phyloP scores from a whole-genome alignment of 2,113 vertebrate genomes.

The Agelaius phoeniceus region DNA sequence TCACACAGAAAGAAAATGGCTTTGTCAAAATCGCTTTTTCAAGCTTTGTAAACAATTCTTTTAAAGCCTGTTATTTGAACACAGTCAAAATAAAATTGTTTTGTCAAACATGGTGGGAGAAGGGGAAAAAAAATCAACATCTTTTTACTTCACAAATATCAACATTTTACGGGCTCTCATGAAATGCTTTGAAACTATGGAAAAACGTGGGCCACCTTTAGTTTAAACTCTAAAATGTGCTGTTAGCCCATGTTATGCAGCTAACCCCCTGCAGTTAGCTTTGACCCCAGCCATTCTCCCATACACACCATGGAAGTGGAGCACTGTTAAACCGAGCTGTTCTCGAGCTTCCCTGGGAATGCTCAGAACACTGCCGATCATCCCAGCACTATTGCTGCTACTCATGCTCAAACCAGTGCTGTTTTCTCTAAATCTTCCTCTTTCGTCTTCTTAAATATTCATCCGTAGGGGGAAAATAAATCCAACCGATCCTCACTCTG shows the following conservation, averaged over 20 bases:
- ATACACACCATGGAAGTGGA: background rate
- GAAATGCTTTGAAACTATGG: background rate
- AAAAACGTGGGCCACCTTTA: background rate
- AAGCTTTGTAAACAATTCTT: slow-evolving; percentile 9
- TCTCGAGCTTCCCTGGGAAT: background rate
- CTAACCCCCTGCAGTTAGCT: background rate
- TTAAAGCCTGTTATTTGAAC: background rate
- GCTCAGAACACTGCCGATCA: background rate
- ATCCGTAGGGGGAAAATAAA: fast-evolving
- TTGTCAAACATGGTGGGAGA: background rate
- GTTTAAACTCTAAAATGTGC: background rate
- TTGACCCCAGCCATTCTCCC: background rate
- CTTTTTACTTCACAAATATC: background rate
- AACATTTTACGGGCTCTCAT: background rate
- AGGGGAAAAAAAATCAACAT: background rate
- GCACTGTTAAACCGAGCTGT: background rate
- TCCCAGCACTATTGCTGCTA: background rate
- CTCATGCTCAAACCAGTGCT: background rate
- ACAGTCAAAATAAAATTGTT: slow-evolving; percentile 3
- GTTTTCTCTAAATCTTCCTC: background rate
- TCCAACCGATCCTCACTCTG: background rate
- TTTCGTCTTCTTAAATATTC: background rate
- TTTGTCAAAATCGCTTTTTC: slow-evolving; percentile 9
- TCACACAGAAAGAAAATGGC: background rate
- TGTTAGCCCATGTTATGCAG: background rate